phyloP scores from a whole-genome alignment of 2,113 vertebrate genomes.

The Phylloscopus whistleri region DNA sequence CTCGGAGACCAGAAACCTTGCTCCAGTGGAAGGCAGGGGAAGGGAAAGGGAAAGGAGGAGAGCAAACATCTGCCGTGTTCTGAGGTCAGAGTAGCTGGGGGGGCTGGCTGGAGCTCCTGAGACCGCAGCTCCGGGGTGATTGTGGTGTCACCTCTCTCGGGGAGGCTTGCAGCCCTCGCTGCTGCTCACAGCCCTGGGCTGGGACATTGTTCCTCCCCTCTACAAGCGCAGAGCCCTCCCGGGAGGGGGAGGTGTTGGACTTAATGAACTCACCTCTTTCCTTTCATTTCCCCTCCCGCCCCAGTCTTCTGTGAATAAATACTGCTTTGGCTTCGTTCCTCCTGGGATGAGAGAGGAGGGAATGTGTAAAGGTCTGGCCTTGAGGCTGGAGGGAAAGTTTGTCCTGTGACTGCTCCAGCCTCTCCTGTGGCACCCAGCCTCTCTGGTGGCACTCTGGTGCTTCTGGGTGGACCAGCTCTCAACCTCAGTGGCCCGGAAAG shows the following conservation, averaged over 20 bases:
- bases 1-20: constrained; percentile 17
- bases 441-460: background rate
- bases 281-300: background rate
- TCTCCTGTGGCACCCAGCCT: background rate
- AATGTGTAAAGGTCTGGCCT: background rate
- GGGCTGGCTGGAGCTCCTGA: fast-evolving
- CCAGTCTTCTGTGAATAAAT: background rate
- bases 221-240: background rate
- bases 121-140: background rate
- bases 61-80: background rate
- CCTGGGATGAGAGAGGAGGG: background rate
- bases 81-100: background rate
- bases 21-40: background rate
- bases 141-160: fast-evolving
- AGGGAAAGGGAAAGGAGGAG: background rate
- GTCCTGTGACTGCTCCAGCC: background rate
- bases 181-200: background rate
- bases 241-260: background rate
- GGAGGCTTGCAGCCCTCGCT: background rate
- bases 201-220: background rate
- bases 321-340: background rate
- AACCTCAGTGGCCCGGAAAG: fast-evolving
- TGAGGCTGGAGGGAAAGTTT: background rate
- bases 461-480: background rate
- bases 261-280: background rate